These are phyloP conservation scores for Nephrotoma appendiculata DNA, from an alignment of 2,888 invertebrate species.

Conservation along the genomic window DNA sequence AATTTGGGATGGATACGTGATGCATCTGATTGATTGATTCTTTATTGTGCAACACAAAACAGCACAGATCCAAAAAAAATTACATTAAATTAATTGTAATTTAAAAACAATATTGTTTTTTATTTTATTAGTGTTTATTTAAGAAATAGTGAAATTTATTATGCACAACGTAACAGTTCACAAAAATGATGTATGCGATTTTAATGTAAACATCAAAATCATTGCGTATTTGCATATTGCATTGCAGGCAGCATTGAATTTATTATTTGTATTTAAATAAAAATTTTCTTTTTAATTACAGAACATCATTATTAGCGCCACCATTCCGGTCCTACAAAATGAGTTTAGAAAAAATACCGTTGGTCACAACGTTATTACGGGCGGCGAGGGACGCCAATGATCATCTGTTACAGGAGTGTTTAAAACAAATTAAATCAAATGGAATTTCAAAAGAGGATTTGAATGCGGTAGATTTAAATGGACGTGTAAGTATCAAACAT, in stretches of 20 bases:
- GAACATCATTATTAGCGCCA: background rate
- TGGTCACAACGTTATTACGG: conserved; percentile 30
- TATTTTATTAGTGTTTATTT: no score
- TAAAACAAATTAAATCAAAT: conserved; percentile 29
- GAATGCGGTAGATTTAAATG: conserved; percentile 40
- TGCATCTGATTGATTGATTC: background rate
- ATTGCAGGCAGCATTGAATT: no score
- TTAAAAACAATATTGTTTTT: background rate
- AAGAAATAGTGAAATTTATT: no score
- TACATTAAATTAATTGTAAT: background rate
- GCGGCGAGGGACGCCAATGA: conserved; percentile 41
- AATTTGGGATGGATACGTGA: background rate
- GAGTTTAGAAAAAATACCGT: conserved; percentile 13
- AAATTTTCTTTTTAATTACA: background rate
- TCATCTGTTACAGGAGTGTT: conserved; percentile 29
- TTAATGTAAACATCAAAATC: no score
- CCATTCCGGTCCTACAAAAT: conserved; percentile 11
- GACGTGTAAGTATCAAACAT: conserved; percentile 35
- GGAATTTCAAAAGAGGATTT: conserved; percentile 33
- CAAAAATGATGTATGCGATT: no score
- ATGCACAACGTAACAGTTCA: no score
- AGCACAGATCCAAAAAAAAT: background rate
- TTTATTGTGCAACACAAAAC: background rate
- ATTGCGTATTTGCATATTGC: no score
- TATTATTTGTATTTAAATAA: no score